Conservation (phyloP, 2,113 vertebrate genomes). For the Neodon shergylaensis region DNA sequence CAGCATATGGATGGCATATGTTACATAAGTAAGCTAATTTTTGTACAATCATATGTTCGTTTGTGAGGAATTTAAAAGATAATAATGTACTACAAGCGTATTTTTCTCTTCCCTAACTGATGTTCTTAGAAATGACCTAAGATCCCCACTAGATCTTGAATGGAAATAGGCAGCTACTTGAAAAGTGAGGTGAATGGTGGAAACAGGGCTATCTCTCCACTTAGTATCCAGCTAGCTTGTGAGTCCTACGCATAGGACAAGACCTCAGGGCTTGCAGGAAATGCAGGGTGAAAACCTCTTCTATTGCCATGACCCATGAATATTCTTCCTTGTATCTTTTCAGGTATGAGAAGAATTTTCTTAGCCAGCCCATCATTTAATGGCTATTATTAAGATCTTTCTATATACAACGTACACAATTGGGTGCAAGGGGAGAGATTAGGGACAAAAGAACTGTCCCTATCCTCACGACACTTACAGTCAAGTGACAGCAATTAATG, state of each 20-base stretch:
- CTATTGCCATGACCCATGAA: neutral
- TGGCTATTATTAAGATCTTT: neutral
- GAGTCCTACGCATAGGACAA: neutral
- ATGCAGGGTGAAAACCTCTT: neutral
- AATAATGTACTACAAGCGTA: neutral
- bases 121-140: neutral
- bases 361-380: neutral
- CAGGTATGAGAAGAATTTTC: neutral
- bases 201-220: neutral
- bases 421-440: neutral
- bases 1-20: neutral
- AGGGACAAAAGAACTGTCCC: neutral
- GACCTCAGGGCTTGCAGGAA: neutral
- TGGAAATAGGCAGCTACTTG: neutral
- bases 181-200: neutral
- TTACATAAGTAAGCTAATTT: conserved; percentile 22
- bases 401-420: neutral
- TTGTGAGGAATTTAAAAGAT: neutral
- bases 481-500: neutral
- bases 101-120: neutral
- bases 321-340: neutral
- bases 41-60: neutral
- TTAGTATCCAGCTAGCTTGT: neutral
- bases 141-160: neutral
- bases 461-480: neutral